Conservation (phyloP, 2,113 vertebrate species). For the Hylia prasina region DNA sequence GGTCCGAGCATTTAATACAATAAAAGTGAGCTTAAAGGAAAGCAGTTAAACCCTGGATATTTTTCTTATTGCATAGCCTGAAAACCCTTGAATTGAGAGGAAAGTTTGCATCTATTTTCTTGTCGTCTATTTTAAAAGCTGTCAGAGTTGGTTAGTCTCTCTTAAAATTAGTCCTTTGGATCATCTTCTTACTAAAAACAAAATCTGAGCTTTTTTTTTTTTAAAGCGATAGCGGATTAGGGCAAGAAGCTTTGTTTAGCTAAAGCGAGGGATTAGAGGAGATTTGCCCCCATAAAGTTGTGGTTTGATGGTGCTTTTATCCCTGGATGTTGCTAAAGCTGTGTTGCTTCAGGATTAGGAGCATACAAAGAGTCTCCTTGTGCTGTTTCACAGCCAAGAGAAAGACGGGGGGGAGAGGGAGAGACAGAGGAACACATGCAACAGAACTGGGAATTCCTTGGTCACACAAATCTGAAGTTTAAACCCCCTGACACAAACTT, state of each 20-base stretch:
- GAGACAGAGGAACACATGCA: conserved; percentile 74
- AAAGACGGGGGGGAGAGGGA: conserved; percentile 75
- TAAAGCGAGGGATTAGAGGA: conserved; percentile 97
- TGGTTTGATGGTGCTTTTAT: conserved; percentile 99
- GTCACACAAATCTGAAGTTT: conserved; percentile 72
- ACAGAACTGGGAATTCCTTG: conserved; percentile 66
- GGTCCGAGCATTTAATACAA: conserved; percentile 70
- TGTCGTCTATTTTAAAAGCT: conserved; percentile 84
- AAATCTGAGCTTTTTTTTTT: conserved; percentile 80
- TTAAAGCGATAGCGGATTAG: conserved; percentile 91
- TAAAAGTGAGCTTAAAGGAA: conserved; percentile 67
- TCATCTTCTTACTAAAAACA: conserved; percentile 88
- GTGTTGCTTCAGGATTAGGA: conserved; percentile 93
- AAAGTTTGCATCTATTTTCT: conserved; percentile 77
- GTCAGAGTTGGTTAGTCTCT: conserved; percentile 95
- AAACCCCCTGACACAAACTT: conserved; percentile 76
- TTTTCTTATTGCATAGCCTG: conserved; percentile 67
- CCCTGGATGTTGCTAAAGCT: conserved; percentile 94
- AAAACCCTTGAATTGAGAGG: conserved; percentile 71
- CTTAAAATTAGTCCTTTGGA: conserved; percentile 93
- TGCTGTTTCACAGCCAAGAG: conserved; percentile 86
- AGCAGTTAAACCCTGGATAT: conserved; percentile 73
- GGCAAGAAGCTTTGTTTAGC: conserved; percentile 92
- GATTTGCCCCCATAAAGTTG: conserved; percentile 98
- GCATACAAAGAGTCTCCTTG: conserved; percentile 93